Conservation (phyloP, 2,113 vertebrate species). For the Acanthisitta chloris region DNA sequence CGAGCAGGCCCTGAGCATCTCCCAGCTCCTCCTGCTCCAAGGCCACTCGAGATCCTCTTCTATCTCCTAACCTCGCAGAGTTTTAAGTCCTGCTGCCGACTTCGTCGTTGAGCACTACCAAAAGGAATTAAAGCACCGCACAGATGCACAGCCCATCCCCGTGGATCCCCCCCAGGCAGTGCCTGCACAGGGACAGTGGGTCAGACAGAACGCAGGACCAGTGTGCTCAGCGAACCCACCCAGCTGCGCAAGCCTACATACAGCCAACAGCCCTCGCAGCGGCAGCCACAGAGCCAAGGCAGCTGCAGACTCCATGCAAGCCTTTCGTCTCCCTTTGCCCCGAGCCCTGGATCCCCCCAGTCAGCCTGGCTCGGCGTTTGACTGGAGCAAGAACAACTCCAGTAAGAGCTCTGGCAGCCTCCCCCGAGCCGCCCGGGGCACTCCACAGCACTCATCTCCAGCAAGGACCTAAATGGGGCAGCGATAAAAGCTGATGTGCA, state of each 20-base stretch:
- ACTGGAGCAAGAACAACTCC: neutral
- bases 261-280: neutral
- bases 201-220: neutral
- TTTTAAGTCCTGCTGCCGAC: neutral
- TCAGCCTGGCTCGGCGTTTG: neutral
- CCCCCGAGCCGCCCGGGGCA: neutral
- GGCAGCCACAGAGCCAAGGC: no score
- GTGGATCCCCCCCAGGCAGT: neutral
- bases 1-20: neutral
- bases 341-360: neutral
- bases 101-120: neutral
- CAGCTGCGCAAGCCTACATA: neutral
- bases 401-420: neutral
- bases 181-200: neutral
- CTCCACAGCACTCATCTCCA: neutral
- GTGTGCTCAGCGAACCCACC: neutral
- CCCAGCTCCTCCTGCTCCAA: neutral
- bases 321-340: neutral
- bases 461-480: neutral
- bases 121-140: neutral
- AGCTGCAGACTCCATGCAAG: no score
- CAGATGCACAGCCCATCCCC: rapidly evolving
- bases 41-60: neutral
- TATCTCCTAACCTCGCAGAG: neutral
- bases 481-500: neutral